Percentiles rank a stretch among this genome's conserved stretches.
Evolutionary conservation across 2,797 vertebrate species (phyloP).

Genomic region (Leptatherina wallacei): DNA sequence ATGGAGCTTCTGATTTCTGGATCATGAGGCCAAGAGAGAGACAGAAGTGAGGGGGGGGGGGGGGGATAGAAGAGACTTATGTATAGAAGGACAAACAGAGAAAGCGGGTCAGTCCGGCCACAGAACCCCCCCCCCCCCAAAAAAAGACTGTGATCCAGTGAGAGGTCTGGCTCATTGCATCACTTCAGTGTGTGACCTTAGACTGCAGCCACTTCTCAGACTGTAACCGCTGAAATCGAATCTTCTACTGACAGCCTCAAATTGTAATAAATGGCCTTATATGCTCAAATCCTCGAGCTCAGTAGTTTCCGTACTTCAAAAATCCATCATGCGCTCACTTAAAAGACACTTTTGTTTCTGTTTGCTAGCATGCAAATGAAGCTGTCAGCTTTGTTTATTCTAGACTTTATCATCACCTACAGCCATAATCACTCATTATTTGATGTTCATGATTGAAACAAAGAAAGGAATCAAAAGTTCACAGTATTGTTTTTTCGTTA

Average conservation of each 20-base stretch:
- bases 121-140: slow-evolving; percentile 17
- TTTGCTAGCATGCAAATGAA: slow-evolving; percentile 42
- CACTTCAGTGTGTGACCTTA: slow-evolving; percentile 46
- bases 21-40: slow-evolving; percentile 50
- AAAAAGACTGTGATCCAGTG: slow-evolving; percentile 44
- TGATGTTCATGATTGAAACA: slow-evolving; percentile 30
- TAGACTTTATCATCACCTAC: slow-evolving; percentile 26
- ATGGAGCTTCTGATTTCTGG: slow-evolving; percentile 59
- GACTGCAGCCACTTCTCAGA: slow-evolving; percentile 25
- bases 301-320: slow-evolving; percentile 37
- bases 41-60: slow-evolving; percentile 5
- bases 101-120: slow-evolving; percentile 62
- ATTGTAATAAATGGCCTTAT: slow-evolving; percentile 53
- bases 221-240: slow-evolving; percentile 36
- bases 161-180: slow-evolving; percentile 34
- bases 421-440: slow-evolving; percentile 20
- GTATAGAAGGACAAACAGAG: slow-evolving; percentile 43
- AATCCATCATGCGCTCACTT: slow-evolving; percentile 47
- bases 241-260: slow-evolving; percentile 49
- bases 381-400: slow-evolving; percentile 37
- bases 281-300: slow-evolving; percentile 30
- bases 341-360: slow-evolving; percentile 36
- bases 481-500: too few relatives aligned
- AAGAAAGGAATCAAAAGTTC: not conserved
- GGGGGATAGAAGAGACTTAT: slow-evolving; percentile 7